These are phyloP conservation scores for Bombus sibiricus DNA, from an alignment of 1,140 invertebrate species.

Conservation along the genomic window DNA sequence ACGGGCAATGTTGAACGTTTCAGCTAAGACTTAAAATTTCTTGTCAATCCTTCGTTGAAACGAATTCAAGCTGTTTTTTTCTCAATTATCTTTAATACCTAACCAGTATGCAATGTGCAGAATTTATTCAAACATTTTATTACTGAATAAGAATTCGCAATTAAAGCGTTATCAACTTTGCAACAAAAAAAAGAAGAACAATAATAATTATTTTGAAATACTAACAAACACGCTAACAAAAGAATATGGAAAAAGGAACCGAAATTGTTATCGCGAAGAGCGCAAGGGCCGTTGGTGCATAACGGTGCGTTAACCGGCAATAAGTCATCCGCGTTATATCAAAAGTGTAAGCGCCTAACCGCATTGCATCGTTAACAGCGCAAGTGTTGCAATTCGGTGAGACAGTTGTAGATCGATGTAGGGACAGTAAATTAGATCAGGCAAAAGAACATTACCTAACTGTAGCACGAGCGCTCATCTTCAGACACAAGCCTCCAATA, in stretches of 20 bases:
- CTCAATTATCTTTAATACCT: no score
- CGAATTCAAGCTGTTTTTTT: neutral
- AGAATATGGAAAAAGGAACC: neutral
- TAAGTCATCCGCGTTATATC: slow-evolving; percentile 38
- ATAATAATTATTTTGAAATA: neutral
- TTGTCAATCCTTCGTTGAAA: no score
- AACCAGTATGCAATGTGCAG: no score
- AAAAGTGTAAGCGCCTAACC: slow-evolving; percentile 42
- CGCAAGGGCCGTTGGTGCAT: neutral
- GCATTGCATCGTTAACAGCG: slow-evolving; percentile 61
- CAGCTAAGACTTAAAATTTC: no score
- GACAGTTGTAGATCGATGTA: slow-evolving; percentile 80
- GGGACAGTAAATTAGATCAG: slow-evolving; percentile 80
- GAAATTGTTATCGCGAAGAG: neutral
- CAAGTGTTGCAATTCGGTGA: slow-evolving; percentile 70
- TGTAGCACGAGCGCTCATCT: slow-evolving; percentile 70
- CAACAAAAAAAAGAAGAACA: no score
- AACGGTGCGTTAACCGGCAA: slow-evolving; percentile 26
- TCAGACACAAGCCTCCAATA: slow-evolving; percentile 52
- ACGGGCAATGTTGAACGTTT: no score
- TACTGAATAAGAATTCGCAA: no score
- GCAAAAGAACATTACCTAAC: slow-evolving; percentile 77
- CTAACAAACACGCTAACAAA: no score
- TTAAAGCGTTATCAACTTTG: no score
- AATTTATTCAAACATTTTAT: neutral